phyloP scores from a whole-genome alignment of 1,140 invertebrate genomes.

The Lineus longissimus region DNA sequence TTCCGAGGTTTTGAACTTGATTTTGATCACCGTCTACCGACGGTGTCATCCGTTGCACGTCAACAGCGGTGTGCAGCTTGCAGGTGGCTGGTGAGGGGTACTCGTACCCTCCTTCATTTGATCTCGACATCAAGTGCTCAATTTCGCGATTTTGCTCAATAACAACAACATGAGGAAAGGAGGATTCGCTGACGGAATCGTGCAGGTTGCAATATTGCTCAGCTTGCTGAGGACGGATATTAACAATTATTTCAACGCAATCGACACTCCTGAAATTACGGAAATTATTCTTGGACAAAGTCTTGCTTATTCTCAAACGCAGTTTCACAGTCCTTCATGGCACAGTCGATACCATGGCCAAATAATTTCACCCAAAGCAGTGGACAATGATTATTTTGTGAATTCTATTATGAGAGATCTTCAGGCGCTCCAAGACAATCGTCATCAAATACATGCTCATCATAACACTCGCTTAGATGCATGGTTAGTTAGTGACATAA shows the following conservation, averaged over 20 bases:
- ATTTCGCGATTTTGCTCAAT: no score
- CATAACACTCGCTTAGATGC: no score
- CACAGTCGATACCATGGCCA: background rate
- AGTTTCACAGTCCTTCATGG: slow-evolving; percentile 37
- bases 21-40: no score
- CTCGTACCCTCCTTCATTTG: no score
- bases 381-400: background rate
- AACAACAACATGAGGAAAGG: slow-evolving; percentile 37
- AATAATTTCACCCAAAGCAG: background rate
- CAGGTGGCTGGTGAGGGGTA: no score
- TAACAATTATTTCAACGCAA: slow-evolving; percentile 63
- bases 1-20: no score
- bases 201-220: slow-evolving; percentile 72
- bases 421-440: slow-evolving; percentile 33
- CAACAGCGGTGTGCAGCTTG: no score
- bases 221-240: slow-evolving; percentile 73
- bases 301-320: slow-evolving; percentile 52
- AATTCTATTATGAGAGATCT: background rate
- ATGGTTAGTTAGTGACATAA: no score
- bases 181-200: slow-evolving; percentile 64
- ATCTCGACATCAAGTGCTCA: no score
- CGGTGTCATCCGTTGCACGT: no score
- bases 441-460: background rate
- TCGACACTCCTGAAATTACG: slow-evolving; percentile 53
- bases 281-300: slow-evolving; percentile 49